Evolutionary conservation across 2,888 invertebrate species (phyloP).

Genomic region (Drosophila eohydei): DNA sequence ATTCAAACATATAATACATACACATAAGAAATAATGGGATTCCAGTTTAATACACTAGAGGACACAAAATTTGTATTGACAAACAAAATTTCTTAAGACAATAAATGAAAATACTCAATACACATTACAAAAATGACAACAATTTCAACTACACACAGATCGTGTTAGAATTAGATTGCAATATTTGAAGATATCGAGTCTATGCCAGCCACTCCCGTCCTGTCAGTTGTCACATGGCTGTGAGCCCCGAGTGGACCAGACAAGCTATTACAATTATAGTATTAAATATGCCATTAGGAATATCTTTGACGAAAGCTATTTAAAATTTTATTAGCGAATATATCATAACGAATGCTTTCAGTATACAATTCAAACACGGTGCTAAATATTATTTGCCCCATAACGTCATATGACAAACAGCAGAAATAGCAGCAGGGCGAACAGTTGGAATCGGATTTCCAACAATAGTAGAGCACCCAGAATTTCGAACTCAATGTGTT

Average conservation of each 20-base stretch:
- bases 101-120: neutral
- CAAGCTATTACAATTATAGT: conserved; percentile 17
- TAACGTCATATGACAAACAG: conserved; percentile 72
- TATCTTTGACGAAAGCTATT: conserved; percentile 46
- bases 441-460: conserved; percentile 46
- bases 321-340: conserved; percentile 58
- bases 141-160: conserved; percentile 8
- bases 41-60: neutral
- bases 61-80: neutral
- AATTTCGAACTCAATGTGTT: conserved; percentile 57
- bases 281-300: conserved; percentile 35
- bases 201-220: too few species aligned
- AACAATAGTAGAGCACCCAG: conserved; percentile 23
- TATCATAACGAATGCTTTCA: conserved; percentile 62
- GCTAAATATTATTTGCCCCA: conserved; percentile 51
- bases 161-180: neutral
- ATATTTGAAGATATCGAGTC: neutral
- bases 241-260: conserved; percentile 1
- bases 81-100: conserved; percentile 1
- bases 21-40: conserved; percentile 6
- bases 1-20: conserved; percentile 12
- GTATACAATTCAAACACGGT: conserved; percentile 52
- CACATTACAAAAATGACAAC: conserved; percentile 14
- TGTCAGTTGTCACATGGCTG: conserved; percentile 15
- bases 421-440: conserved; percentile 12